Percentiles rank a stretch among this genome's conserved stretches.
phyloP scores from a whole-genome alignment of 1,140 invertebrate species.

The Aphis gossypii region DNA sequence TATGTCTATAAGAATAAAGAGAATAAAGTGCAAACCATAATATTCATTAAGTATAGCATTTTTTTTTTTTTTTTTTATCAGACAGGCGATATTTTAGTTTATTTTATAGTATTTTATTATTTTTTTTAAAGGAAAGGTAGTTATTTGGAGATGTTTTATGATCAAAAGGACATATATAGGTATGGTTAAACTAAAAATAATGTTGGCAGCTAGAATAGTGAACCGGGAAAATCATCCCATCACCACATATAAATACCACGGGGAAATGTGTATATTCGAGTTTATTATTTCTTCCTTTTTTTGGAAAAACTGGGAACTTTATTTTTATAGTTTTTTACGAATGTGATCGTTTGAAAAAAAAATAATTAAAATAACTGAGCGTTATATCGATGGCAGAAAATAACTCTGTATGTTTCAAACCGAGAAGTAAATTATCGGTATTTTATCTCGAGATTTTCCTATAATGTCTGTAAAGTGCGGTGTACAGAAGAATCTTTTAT shows the following conservation, averaged over 20 bases:
- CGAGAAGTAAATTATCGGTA: background rate
- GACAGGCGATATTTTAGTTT: background rate
- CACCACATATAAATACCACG: background rate
- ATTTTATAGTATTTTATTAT: background rate
- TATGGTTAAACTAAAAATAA: conserved; percentile 1
- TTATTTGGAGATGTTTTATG: background rate
- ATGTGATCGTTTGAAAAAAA: background rate
- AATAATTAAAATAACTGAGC: background rate
- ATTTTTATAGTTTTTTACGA: background rate
- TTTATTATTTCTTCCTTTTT: background rate
- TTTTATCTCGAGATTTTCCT: background rate
- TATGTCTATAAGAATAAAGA: background rate
- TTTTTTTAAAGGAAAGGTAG: background rate
- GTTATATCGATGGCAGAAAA: background rate
- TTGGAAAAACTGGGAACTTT: background rate
- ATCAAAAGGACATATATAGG: background rate
- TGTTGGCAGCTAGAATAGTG: background rate
- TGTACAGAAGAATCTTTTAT: background rate
- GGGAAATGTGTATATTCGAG: background rate
- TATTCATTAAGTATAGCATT: background rate
- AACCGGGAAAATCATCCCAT: background rate
- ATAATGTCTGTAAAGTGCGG: background rate
- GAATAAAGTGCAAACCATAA: background rate
- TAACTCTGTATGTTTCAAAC: background rate
- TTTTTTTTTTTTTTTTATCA: background rate